These are phyloP conservation scores for Ailurus styani DNA, from an alignment of 2,113 vertebrate genomes.

Conservation along the genomic window DNA sequence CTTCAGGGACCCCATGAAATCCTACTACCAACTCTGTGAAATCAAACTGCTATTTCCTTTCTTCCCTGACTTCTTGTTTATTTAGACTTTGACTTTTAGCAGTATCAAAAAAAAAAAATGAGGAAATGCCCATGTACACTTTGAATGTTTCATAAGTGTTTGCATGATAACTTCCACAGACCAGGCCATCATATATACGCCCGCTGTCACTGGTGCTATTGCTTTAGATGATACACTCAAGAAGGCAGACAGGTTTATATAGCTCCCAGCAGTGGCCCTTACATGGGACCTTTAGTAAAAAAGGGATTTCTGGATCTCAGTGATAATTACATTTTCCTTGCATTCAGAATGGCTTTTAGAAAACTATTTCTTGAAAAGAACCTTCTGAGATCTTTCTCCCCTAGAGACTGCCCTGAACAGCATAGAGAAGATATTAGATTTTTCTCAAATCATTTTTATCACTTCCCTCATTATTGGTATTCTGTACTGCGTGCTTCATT, in stretches of 20 bases:
- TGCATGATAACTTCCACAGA: background rate
- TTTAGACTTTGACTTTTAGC: slow-evolving; percentile 23
- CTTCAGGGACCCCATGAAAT: slow-evolving; percentile 9
- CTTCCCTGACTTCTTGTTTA: background rate
- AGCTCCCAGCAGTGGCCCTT: background rate
- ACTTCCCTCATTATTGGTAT: background rate
- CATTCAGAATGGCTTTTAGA: slow-evolving; percentile 32
- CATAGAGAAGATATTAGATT: background rate
- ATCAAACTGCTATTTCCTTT: background rate
- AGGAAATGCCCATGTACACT: background rate
- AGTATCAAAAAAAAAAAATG: background rate
- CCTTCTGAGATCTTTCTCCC: background rate
- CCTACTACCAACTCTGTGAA: slow-evolving; percentile 1
- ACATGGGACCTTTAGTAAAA: background rate
- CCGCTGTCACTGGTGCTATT: background rate
- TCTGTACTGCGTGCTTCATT: background rate
- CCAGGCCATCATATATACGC: background rate
- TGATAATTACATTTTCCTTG: slow-evolving; percentile 23
- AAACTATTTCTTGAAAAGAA: slow-evolving; percentile 26
- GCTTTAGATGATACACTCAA: background rate
- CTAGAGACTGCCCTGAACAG: background rate
- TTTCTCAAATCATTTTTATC: slow-evolving; percentile 38
- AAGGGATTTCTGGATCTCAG: background rate
- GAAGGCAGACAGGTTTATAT: background rate
- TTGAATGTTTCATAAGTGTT: background rate